Conservation (phyloP, 2,888 invertebrate genomes). For the Sphaerophoria rueppellii region DNA sequence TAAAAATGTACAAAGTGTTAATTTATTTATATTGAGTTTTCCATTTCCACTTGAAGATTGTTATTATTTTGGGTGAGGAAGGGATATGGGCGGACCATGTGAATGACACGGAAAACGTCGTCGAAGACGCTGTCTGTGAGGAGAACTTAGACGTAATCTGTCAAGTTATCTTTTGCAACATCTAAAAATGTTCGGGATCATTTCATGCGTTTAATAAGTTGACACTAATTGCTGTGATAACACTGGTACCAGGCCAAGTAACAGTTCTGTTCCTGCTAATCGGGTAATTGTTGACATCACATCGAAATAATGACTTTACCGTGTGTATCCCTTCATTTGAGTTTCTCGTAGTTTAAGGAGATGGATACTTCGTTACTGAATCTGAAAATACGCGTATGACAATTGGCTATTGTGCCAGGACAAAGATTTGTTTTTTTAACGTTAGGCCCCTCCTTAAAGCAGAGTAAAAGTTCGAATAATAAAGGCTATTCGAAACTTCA, state of each 20-base stretch:
- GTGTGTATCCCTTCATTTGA: too few relatives aligned
- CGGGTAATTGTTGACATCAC: too few relatives aligned
- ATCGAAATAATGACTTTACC: too few relatives aligned
- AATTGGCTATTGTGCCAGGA: too few relatives aligned
- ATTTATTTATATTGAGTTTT: slow-evolving; percentile 65
- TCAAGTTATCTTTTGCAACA: slow-evolving; percentile 66
- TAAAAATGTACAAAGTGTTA: slow-evolving; percentile 67
- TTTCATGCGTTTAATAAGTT: slow-evolving; percentile 72
- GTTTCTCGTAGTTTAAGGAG: too few relatives aligned
- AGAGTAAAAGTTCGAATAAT: too few relatives aligned
- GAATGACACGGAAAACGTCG: slow-evolving; percentile 1
- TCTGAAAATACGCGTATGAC: too few relatives aligned
- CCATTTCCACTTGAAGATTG: slow-evolving; percentile 56
- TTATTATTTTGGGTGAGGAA: not conserved
- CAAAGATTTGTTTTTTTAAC: too few relatives aligned
- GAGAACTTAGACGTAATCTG: slow-evolving; percentile 45
- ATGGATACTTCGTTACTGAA: too few relatives aligned
- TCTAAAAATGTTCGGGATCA: slow-evolving; percentile 69
- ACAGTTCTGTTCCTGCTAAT: not conserved
- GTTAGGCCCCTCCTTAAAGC: too few relatives aligned
- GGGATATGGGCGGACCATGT: not conserved
- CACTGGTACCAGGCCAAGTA: slow-evolving; percentile 60
- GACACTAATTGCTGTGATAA: slow-evolving; percentile 74
- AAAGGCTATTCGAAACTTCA: too few relatives aligned
- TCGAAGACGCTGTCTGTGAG: not conserved